Evolutionary conservation across 2,113 vertebrate species (phyloP), one percentile per base, ranked within the genome.

Genomic region (Hypocryptadius cinnamomeus): DNA sequence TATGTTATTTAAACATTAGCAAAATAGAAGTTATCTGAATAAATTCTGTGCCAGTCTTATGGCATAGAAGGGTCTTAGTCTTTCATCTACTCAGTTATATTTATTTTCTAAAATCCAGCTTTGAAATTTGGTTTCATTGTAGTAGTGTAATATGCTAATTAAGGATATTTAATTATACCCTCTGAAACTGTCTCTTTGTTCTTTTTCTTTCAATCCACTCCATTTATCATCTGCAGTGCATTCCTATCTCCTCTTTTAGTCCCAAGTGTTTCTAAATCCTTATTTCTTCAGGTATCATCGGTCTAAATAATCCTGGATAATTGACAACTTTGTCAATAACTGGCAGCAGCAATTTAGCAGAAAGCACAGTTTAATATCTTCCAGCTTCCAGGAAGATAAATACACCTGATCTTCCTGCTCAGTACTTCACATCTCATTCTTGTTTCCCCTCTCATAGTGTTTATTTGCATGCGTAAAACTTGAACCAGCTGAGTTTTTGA

Each of bases 291-390:
- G 73, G 76, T 84, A 56, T 89, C 86, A 93, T 96, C 81, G 25
- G 56, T 96, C 88, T 85, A 76, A 91, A 96, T 96, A 85, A 91
- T 65, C 90, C 81, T 23, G 27, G 66, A 11, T 94, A 96, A 90
- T 60, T 92, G 96, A 92, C 92, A 94, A 77, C 91, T 82, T 95
- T 94, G 94, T 94, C 93, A 94, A 89, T 94, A 96, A 81, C 84
- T 92, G 74, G 78, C 88, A 87, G 90, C 84, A 85, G 85, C 91
- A 91, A 79, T 94, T 91, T 95, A 84, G 68, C 74, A 71, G 92
- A 94, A 87, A 77, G 61, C 44, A 61, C 17, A 56, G 40, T 95
- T 94, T 96, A 94, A 87, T 96, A 91, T 87, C 91, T 90, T 85
- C 77, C 87, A 86, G 69, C 53, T 70, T 72, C 27, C 53, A 57